A percentile compares a stretch with the other conserved stretches of the same genome.
Conservation (phyloP, 2,888 invertebrate species). For the Liodrosophila aerea region DNA sequence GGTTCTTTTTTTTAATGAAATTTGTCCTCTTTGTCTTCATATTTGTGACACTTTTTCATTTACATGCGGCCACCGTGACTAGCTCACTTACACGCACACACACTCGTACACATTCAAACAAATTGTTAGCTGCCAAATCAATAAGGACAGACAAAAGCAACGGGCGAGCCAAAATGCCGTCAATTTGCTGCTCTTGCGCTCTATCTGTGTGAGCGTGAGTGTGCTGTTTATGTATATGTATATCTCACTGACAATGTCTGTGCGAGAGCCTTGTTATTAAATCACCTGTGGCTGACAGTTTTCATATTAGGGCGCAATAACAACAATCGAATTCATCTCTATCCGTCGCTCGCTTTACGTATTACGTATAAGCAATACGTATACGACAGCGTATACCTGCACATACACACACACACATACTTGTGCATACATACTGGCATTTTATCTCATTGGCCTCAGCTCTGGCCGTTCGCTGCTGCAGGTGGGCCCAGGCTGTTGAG, state of each 20-base stretch:
- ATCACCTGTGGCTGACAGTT: constrained; percentile 76
- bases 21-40: too few species aligned
- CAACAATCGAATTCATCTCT: constrained; percentile 51
- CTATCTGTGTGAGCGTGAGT: constrained; percentile 15
- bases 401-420: too few species aligned
- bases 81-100: constrained; percentile 16
- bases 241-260: constrained; percentile 20
- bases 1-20: too few species aligned
- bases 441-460: constrained; percentile 42
- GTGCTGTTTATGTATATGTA: constrained; percentile 20
- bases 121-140: constrained; percentile 69
- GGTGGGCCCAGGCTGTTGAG: not conserved
- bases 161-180: constrained; percentile 44
- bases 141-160: constrained; percentile 62
- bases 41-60: too few species aligned
- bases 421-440: not conserved
- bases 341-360: constrained; percentile 5
- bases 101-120: constrained; percentile 17
- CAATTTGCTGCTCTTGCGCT: constrained; percentile 19
- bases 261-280: constrained; percentile 58
- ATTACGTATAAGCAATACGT: constrained; percentile 13
- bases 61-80: too few species aligned
- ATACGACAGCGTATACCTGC: too few species aligned
- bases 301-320: constrained; percentile 52
- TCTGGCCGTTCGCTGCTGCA: constrained; percentile 26